A percentile compares a stretch with the other conserved stretches of the same genome.
Evolutionary conservation across 2,797 vertebrate genomes (phyloP).

Genomic region (Falco peregrinus): DNA sequence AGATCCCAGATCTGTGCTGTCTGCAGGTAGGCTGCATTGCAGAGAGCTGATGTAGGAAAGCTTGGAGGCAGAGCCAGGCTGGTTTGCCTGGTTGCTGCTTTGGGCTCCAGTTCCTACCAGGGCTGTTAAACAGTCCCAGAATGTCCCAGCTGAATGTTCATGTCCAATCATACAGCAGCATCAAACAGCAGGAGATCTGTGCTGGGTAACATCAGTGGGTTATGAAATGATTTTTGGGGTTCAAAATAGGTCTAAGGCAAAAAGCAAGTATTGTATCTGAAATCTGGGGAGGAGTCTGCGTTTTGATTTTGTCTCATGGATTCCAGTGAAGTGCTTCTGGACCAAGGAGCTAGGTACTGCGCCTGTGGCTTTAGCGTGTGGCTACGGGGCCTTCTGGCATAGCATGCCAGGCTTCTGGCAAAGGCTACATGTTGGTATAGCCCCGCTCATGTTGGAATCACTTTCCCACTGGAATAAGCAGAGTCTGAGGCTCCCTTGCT

Average conservation of each 20-base stretch:
- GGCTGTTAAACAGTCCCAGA: background rate
- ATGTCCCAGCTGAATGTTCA: background rate
- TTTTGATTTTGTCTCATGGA: background rate
- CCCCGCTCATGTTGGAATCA: background rate
- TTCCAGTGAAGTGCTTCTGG: background rate
- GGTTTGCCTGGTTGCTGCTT: background rate
- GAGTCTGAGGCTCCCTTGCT: background rate
- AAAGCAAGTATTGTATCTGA: background rate
- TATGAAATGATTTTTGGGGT: background rate
- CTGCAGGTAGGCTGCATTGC: accelerated
- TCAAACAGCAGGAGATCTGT: background rate
- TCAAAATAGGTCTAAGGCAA: background rate
- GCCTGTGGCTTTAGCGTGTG: background rate
- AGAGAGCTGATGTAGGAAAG: background rate
- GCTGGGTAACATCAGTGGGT: background rate
- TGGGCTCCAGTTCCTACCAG: background rate
- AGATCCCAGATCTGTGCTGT: background rate
- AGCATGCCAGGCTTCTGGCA: background rate
- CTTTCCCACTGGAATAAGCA: background rate
- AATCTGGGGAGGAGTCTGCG: background rate
- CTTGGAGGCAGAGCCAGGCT: background rate
- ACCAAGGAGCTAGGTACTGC: background rate
- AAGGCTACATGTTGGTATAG: background rate
- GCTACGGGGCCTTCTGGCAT: background rate
- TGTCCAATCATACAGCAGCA: accelerated